phyloP scores from a whole-genome alignment of 2,888 invertebrate species.

The Polydrusus pterygomalis region DNA sequence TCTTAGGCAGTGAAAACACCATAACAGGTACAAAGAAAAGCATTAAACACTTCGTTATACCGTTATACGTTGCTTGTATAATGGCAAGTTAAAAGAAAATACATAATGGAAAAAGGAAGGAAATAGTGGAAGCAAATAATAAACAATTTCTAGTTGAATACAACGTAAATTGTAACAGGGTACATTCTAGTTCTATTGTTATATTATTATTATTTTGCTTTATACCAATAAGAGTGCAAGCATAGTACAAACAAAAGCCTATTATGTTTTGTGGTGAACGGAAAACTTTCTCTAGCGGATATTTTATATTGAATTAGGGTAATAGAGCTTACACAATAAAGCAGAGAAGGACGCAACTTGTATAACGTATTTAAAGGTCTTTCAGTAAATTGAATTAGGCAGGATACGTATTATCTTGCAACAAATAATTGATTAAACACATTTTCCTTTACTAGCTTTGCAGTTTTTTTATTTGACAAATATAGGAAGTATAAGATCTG shows the following conservation, averaged over 20 bases:
- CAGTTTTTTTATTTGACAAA: too few species aligned
- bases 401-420: neutral
- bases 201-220: constrained; percentile 37
- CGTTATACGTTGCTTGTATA: constrained; percentile 5
- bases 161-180: constrained; percentile 39
- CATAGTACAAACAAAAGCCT: constrained; percentile 33
- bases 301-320: constrained; percentile 29
- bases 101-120: constrained; percentile 46
- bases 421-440: neutral
- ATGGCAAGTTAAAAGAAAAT: constrained; percentile 43
- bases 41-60: constrained; percentile 31
- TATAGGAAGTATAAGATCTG: too few species aligned
- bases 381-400: neutral
- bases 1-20: neutral
- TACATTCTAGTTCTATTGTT: constrained; percentile 34
- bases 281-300: constrained; percentile 14
- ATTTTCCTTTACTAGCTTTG: too few species aligned
- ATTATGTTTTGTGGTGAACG: constrained; percentile 28
- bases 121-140: constrained; percentile 46
- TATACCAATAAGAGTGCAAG: constrained; percentile 33
- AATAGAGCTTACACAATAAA: constrained; percentile 8
- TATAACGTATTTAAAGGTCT: neutral
- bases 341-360: constrained; percentile 12
- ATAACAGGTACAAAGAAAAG: constrained; percentile 5
- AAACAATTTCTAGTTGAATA: constrained; percentile 49